Evolutionary conservation across 1,140 invertebrate species (phyloP), one percentile per base, ranked within the genome.

Genomic region (Magallana angulata): DNA sequence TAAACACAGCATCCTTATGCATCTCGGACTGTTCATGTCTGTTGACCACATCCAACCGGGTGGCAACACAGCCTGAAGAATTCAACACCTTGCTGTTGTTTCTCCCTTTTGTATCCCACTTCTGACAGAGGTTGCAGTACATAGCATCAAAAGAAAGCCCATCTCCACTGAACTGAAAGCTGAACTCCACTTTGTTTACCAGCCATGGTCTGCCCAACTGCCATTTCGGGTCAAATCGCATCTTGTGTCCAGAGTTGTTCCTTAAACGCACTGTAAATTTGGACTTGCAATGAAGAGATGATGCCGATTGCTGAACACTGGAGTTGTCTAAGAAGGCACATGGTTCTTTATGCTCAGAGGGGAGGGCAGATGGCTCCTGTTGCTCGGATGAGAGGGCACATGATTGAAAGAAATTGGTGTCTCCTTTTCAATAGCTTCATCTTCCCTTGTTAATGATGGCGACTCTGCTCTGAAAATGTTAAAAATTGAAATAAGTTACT

Each of bases 1-100:
- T 9, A 56, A 82, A 82, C 36, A 82, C 8, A 11, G 18, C 0
- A 24, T 0, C 18, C 18, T 24, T 24, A 24, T 0, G 80, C 80
- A 82, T 82, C n/a, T 82, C 80, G 12, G 80, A 82, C 16, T 30
- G 48, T 56, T 82, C 80, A 82, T 56, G 36, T 9, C 11, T 57
- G 14, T 48, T 56, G 2, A 82, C 57, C 2, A 82, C 80, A 82
- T 82, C 80, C 7, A 82, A 12, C 9, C 80, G 36, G 9, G 57
- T 56, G 5, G 80, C 7, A 57, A 24, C 18, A 24, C 18, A 24
- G 18, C 18, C 18, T 24, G 18, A 24, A 24, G 18, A 24, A 82
- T 82, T 82, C 36, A 56, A 82, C 7, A 82, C 48, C 16, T 36
- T 48, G 16, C 36, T 82, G 24, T 56, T 56, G 57, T 82, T 82